These are phyloP conservation scores for Australoheros scitulus DNA, from an alignment of 2,113 vertebrate genomes.

Conservation along the genomic window DNA sequence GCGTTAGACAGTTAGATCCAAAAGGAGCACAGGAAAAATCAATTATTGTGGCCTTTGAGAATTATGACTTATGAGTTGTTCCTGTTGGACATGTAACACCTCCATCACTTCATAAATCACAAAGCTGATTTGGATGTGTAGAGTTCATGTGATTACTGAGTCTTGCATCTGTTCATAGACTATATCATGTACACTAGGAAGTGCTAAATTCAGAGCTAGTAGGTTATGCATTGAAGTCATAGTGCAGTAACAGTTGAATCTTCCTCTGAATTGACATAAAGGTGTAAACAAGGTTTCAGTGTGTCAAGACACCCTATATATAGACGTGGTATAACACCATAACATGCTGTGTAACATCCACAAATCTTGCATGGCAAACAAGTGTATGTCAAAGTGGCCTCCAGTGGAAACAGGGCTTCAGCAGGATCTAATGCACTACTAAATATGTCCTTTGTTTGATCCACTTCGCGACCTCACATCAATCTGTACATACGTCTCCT, in stretches of 20 bases:
- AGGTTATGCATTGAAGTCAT: background rate
- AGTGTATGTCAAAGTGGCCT: background rate
- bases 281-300: background rate
- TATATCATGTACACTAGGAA: background rate
- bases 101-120: background rate
- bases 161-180: background rate
- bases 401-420: background rate
- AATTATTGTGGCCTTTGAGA: background rate
- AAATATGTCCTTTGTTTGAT: background rate
- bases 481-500: background rate
- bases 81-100: background rate
- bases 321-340: background rate
- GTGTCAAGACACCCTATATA: background rate
- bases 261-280: background rate
- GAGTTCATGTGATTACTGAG: background rate
- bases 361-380: background rate
- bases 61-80: background rate
- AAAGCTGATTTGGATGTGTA: background rate
- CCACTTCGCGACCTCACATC: background rate
- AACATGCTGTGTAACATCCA: background rate
- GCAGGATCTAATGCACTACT: background rate
- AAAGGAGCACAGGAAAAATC: background rate
- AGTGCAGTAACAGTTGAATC: background rate
- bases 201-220: background rate
- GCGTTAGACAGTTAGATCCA: background rate